Evolutionary conservation across 2,113 vertebrate genomes (phyloP), one percentile per base, ranked within the genome.

Genomic region (Etheostoma spectabile): DNA sequence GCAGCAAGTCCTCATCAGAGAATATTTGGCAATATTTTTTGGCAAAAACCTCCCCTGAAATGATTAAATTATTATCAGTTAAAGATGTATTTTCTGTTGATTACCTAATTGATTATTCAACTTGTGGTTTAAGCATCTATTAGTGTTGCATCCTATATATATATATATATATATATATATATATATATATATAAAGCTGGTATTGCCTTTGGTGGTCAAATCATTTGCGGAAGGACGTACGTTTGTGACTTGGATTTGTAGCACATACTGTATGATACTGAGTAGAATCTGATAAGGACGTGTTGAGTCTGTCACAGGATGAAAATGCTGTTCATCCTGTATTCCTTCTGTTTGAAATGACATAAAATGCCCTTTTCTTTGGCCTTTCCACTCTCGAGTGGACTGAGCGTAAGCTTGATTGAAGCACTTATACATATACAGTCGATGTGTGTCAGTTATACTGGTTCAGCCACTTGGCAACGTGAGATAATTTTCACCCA

Each of bases 401-500:
- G 38, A 64, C 55, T 11, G 57, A 61, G 48, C 24, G 22, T n/a
- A 53, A n/a, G 12, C 62, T 70, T 63, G 75, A 83, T 79, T 70
- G 48, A 67, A 66, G 38, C 14, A 27, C 71, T 80, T 72, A 52
- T 63, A 14, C 22, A 60, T 49, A 53, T 56, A 69, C 80, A 81
- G 48, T 82, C 46, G 21, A 35, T 51, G 70, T 60, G 62, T 86
- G 85, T 83, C 67, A 60, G 61, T 60, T 84, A 52, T 70, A 64
- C 75, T 56, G 81, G 55, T 85, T 84, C 82, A 88, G 74, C 77
- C 77, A 68, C 80, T 92, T 93, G 92, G 93, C 90, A 89, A 83
- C 0, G 72, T 6, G 69, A 68, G 80, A 80, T 92, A n/a, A 78
- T 83, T 89, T 93, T 93, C 93, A 90, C 91, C 92, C 90, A 89